Conservation (phyloP, 2,797 vertebrate species). For the Huso huso region DNA sequence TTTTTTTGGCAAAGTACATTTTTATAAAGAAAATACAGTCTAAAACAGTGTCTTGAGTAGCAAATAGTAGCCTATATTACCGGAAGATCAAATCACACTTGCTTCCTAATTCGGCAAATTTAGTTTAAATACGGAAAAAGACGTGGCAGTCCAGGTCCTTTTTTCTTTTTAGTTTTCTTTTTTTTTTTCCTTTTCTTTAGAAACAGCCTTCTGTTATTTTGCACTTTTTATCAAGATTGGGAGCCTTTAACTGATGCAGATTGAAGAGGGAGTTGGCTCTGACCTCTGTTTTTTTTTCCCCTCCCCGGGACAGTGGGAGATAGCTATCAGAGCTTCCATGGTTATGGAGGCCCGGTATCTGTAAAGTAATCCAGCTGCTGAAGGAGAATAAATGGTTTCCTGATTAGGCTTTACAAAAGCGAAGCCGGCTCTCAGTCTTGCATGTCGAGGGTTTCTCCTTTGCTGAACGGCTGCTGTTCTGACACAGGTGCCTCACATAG, state of each 20-base stretch:
- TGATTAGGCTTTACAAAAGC: neutral
- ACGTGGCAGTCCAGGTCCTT: too few species aligned
- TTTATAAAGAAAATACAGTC: too few species aligned
- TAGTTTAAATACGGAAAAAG: too few species aligned
- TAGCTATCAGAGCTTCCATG: conserved; percentile 23
- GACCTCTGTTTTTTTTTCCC: conserved; percentile 27
- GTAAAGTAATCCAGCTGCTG: conserved; percentile 15
- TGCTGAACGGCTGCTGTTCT: conserved; percentile 17
- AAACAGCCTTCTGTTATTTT: too few species aligned
- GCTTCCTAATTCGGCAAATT: too few species aligned
- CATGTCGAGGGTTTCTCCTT: conserved; percentile 8
- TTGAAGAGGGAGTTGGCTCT: conserved; percentile 12
- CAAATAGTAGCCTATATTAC: too few species aligned
- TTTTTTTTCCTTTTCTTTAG: too few species aligned
- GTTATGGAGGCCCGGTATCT: conserved; percentile 17
- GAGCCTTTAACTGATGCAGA: conserved; percentile 22
- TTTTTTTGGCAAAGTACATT: too few species aligned
- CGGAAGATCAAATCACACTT: too few species aligned
- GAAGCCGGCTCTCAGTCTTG: conserved; percentile 19
- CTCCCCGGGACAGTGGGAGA: conserved; percentile 23
- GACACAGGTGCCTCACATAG: conserved; percentile 8
- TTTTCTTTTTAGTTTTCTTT: too few species aligned
- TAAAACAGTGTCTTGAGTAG: too few species aligned
- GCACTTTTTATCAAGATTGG: conserved; percentile 17
- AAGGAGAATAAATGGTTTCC: conserved; percentile 19